These are phyloP conservation scores for Malthinus seriepunctatus DNA, from an alignment of 2,888 invertebrate genomes.

Conservation along the genomic window DNA sequence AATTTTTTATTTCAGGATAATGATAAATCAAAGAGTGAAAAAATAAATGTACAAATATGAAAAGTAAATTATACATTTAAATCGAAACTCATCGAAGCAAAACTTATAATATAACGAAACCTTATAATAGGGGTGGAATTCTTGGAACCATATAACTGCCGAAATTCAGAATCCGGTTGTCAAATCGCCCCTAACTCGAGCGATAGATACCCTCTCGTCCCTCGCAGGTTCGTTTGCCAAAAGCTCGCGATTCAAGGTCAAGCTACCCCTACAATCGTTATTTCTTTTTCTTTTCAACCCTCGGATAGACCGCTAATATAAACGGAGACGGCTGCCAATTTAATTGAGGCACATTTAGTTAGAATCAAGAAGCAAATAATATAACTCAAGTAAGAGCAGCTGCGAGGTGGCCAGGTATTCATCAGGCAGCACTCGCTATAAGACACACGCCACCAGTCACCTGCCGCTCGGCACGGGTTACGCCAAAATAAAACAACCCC, in stretches of 20 bases:
- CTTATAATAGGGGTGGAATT: slow-evolving; percentile 33
- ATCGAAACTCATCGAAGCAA: slow-evolving; percentile 27
- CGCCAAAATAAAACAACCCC: slow-evolving; percentile 42
- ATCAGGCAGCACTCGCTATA: slow-evolving; percentile 49
- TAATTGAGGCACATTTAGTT: slow-evolving; percentile 39
- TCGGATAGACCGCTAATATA: slow-evolving; percentile 6
- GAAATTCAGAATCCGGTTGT: slow-evolving; percentile 47
- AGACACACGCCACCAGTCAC: slow-evolving; percentile 59
- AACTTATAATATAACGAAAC: slow-evolving; percentile 22
- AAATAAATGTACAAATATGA: background rate
- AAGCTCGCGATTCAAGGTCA: slow-evolving; percentile 49
- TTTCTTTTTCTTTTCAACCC: slow-evolving; percentile 22
- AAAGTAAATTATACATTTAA: slow-evolving; percentile 12
- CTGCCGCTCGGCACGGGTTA: slow-evolving; percentile 42
- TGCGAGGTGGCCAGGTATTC: slow-evolving; percentile 39
- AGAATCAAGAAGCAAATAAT: slow-evolving; percentile 31
- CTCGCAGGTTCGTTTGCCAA: slow-evolving; percentile 27
- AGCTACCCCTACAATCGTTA: slow-evolving; percentile 47
- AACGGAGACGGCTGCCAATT: slow-evolving; percentile 36
- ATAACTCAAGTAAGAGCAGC: slow-evolving; percentile 35
- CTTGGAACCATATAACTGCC: slow-evolving; percentile 51
- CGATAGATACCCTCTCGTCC: slow-evolving; percentile 32
- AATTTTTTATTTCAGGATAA: too few species aligned
- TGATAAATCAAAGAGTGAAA: background rate
- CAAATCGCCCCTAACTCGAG: slow-evolving; percentile 39